A percentile compares a stretch with the other conserved stretches of the same genome.
Conservation (phyloP, 1,140 invertebrate species). For the Diorhabda carinulata region DNA sequence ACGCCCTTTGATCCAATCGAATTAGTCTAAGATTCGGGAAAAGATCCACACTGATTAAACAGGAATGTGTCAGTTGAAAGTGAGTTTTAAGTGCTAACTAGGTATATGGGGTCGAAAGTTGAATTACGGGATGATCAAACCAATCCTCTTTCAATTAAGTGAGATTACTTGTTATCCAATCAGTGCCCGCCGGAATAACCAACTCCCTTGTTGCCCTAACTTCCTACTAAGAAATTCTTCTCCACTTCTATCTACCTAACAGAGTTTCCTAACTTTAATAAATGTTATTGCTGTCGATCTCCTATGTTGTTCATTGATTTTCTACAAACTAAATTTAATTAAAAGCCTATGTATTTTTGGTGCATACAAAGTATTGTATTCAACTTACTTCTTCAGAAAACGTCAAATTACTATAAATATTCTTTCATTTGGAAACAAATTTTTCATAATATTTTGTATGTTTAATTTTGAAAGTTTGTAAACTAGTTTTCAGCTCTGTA, state of each 20-base stretch:
- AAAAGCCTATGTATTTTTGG: background rate
- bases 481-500: no score
- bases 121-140: conserved; percentile 35
- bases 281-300: background rate
- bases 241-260: background rate
- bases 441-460: no score
- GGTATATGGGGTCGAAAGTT: conserved; percentile 26
- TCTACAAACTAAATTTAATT: background rate
- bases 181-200: conserved; percentile 32
- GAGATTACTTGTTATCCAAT: conserved; percentile 44
- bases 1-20: conserved; percentile 1
- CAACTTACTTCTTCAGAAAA: no score
- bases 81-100: conserved; percentile 20
- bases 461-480: no score
- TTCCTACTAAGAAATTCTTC: conserved; percentile 6
- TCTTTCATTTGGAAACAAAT: no score
- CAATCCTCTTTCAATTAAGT: conserved; percentile 43
- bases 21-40: conserved; percentile 8
- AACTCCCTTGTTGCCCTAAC: conserved; percentile 22
- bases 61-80: conserved; percentile 8
- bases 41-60: background rate
- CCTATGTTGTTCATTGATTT: background rate
- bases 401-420: no score
- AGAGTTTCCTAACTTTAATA: background rate
- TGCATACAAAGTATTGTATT: conserved; percentile 1